Evolutionary conservation across 1,140 invertebrate genomes (phyloP), one percentile per base, ranked within the genome.

Genomic region (Cryptotermes secundus): DNA sequence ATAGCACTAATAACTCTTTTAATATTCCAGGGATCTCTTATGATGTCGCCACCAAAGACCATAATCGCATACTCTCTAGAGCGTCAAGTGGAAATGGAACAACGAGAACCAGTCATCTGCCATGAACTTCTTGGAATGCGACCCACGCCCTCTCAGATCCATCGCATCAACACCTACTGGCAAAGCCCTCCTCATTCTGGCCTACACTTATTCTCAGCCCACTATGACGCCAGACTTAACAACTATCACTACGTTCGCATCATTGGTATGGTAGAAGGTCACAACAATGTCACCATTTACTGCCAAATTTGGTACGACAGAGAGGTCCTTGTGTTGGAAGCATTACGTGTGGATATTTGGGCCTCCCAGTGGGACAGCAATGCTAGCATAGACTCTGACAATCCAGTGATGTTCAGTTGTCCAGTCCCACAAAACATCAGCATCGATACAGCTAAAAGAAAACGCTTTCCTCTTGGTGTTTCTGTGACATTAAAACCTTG

Each of bases 291-390:
- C 35, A 42, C 83, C 31, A 34, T 80, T 35, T 80, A 79, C 83
- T 84, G 83, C 79, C 83, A 84, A 49, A 26, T 84, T 24, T 84
- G 83, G 83, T 84, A 79, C 35, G 83, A 80, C 26, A 42, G 42
- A 19, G 34, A 80, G 22, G 49, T 72, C 1, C 26, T 84, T 2
- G 83, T 84, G 84, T 87, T 90, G 86, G 89, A 90, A 83, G 89
- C 89, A 4, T 84, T 90, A 84, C 86, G 89, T 84, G 88, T 89
- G 38, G 88, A 88, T 81, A 90, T 90, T 84, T 90, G 89, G 89
- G 83, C 90, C 86, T 87, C 90, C 83, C 88, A 89, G 80, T 88
- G 88, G 88, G 83, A 88, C 83, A 82, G 86, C 81, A 84, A 86
- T 80, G 85, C 87, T 42, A 82, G 80, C 34, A 81, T 86, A n/a